These are phyloP conservation scores for Catocala nupta DNA, from an alignment of 2,888 invertebrate species.

Conservation along the genomic window DNA sequence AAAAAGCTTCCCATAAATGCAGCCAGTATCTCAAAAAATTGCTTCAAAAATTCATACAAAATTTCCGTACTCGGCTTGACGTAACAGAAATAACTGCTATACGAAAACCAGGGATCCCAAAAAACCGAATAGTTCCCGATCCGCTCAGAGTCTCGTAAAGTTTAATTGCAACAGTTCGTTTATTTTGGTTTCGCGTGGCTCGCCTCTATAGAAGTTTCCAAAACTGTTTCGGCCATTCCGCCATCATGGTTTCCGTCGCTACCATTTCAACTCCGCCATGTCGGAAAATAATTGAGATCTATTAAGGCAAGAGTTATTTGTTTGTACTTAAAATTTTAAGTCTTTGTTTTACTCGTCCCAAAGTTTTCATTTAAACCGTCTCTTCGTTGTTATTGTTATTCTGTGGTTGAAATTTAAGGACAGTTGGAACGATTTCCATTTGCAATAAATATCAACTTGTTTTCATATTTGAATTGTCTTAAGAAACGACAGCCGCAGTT, in stretches of 20 bases:
- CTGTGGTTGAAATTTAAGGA: slow-evolving; percentile 20
- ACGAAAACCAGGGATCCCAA: slow-evolving; percentile 16
- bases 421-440: neutral
- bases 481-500: too few relatives aligned
- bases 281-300: slow-evolving; percentile 42
- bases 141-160: slow-evolving; percentile 51
- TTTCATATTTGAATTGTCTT: too few relatives aligned
- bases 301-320: slow-evolving; percentile 28
- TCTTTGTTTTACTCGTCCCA: slow-evolving; percentile 16
- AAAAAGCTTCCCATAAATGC: too few relatives aligned
- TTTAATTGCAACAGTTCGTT: slow-evolving; percentile 67
- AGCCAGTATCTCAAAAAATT: neutral
- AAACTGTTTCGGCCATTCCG: slow-evolving; percentile 39
- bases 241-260: slow-evolving; percentile 23
- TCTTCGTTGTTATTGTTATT: slow-evolving; percentile 31
- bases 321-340: slow-evolving; percentile 21
- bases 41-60: slow-evolving; percentile 13
- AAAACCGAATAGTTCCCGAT: slow-evolving; percentile 49
- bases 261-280: slow-evolving; percentile 35
- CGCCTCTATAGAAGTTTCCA: slow-evolving; percentile 40
- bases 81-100: slow-evolving; percentile 9
- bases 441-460: too few relatives aligned
- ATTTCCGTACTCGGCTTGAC: neutral
- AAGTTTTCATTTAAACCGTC: slow-evolving; percentile 20
- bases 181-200: slow-evolving; percentile 54